phyloP scores from a whole-genome alignment of 2,797 vertebrate species.

The Rousettus madagascariensis region DNA sequence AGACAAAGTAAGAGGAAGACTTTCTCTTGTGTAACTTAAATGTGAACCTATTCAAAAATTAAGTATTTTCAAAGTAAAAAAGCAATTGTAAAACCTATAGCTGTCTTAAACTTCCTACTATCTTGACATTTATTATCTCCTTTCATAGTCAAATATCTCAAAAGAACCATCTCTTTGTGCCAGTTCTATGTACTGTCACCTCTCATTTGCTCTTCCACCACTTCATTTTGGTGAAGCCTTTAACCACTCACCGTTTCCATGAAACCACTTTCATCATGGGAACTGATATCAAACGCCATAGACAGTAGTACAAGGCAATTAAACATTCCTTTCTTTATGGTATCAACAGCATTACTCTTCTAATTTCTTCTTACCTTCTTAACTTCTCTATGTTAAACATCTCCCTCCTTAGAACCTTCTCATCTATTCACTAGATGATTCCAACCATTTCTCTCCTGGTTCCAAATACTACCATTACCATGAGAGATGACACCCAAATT shows the following conservation, averaged over 20 bases:
- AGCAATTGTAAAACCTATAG: neutral
- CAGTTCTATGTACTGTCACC: neutral
- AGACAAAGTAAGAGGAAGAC: neutral
- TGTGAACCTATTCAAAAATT: neutral
- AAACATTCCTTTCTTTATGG: neutral
- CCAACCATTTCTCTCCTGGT: neutral
- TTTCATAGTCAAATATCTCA: neutral
- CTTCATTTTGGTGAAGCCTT: neutral
- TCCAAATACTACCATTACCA: neutral
- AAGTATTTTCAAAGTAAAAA: neutral
- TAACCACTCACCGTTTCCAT: neutral
- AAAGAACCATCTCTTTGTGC: neutral
- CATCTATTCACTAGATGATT: neutral
- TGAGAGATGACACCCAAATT: neutral
- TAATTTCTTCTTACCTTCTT: neutral
- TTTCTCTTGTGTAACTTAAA: neutral
- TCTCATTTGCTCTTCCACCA: neutral
- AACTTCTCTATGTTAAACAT: neutral
- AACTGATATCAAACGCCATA: neutral
- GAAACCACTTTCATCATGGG: neutral
- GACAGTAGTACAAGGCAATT: rapidly evolving
- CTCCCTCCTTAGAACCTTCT: neutral
- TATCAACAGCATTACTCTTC: neutral
- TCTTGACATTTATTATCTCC: neutral
- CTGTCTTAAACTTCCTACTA: neutral